Evolutionary conservation across 2,797 vertebrate genomes (phyloP), one percentile per base, ranked within the genome.

Genomic region (Lycodopsis pacificus): DNA sequence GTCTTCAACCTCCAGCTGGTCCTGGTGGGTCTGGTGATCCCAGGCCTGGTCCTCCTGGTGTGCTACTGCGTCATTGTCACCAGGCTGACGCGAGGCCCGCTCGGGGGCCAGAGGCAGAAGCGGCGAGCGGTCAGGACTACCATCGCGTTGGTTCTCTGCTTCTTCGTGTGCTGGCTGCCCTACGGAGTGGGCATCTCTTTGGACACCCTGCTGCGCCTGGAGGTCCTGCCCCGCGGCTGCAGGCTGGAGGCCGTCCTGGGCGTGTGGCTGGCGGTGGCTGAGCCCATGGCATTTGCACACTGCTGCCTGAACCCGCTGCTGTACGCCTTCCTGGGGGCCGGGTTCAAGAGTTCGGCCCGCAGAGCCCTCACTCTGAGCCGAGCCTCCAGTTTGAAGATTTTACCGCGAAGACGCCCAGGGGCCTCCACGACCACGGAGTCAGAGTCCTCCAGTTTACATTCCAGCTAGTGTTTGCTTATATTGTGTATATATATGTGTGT

Each of bases 291-390:
- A 0, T 99, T 96, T 69, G 97, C 98, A 76, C 98, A 99, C 94
- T 99, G 98, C 91, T 99, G 98, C 93, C 94, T 99, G 81, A 99
- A 99, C 91, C 98, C 98, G 2, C 97, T 99, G 81, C 95, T 99
- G 2, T 99, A 99, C 1, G 98, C 98, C 54, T 99, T 99, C 90
- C 95, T 99, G 15, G 98, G 98, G 2, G 97, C 97, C 20, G 98
- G 98, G 64, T 99, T 99, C 94, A 99, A 99, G 94, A 99, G 94
- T 9, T 99, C 97, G 0, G 98, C 98, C 69, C 97, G 98, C 80
- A 96, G 96, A 40, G 97, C 97, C 22, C 93, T 99, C 54, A 96
- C 96, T 1, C 72, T 97, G 92, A 98, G 97, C 86, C 95, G 97
- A 65, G 96, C 96, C 9, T 99, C 98, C 56, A 98, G 98, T 85